phyloP scores from a whole-genome alignment of 2,113 vertebrate species.

The Bos javanicus region DNA sequence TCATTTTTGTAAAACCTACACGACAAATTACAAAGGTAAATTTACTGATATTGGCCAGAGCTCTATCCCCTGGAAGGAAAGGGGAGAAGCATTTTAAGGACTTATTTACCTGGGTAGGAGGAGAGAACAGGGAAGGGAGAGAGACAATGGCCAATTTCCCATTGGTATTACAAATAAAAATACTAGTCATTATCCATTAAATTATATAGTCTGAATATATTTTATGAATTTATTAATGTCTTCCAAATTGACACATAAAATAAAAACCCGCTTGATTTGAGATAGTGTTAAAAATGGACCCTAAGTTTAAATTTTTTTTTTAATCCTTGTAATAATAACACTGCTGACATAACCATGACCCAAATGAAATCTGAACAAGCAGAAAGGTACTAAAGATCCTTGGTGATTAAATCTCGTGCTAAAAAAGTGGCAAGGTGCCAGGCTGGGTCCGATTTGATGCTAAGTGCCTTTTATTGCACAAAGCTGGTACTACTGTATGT shows the following conservation, averaged over 20 bases:
- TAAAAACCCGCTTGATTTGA: not conserved
- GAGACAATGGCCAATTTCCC: slow-evolving; percentile 47
- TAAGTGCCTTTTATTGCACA: slow-evolving; percentile 84
- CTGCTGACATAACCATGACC: slow-evolving; percentile 64
- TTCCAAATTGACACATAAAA: slow-evolving; percentile 62
- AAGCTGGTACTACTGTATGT: slow-evolving; percentile 73
- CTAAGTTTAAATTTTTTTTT: slow-evolving; percentile 49
- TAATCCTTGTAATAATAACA: slow-evolving; percentile 38
- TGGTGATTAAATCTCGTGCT: slow-evolving; percentile 75
- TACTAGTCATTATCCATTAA: slow-evolving; percentile 40
- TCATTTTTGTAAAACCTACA: slow-evolving; percentile 69
- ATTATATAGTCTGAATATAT: slow-evolving; percentile 16
- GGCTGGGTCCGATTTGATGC: slow-evolving; percentile 82
- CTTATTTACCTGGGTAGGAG: not conserved
- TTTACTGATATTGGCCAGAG: slow-evolving; percentile 32
- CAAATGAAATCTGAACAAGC: slow-evolving; percentile 75
- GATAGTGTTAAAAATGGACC: slow-evolving; percentile 43
- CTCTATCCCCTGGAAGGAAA: not conserved
- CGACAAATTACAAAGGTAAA: slow-evolving; percentile 65
- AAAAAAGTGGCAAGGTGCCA: slow-evolving; percentile 85
- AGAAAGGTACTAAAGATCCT: slow-evolving; percentile 79
- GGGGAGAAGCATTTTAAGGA: slow-evolving; percentile 1
- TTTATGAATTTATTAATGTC: slow-evolving; percentile 70
- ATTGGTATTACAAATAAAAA: slow-evolving; percentile 25
- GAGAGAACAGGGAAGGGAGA: not conserved